A percentile compares a stretch with the other conserved stretches of the same genome.
Evolutionary conservation across 2,888 invertebrate species (phyloP).

Genomic region (Cheilosia variabilis): DNA sequence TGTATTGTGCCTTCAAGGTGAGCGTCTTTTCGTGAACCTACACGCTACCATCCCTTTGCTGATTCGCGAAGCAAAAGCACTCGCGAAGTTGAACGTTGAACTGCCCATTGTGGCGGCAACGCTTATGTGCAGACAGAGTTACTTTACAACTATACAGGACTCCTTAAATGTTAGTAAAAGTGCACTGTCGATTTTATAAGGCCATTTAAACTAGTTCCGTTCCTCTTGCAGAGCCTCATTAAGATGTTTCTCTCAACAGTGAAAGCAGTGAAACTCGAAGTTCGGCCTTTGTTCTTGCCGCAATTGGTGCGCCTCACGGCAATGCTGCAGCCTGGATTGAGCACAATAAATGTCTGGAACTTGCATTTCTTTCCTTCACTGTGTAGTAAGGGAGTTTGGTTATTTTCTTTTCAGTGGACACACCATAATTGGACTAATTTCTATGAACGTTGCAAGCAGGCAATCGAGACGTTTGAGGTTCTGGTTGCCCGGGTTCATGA

Average conservation of each 20-base stretch:
- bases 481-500: conserved; percentile 92
- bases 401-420: conserved; percentile 88
- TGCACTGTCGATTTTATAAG: not conserved
- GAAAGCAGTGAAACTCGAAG: conserved; percentile 91
- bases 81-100: conserved; percentile 92
- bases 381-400: not conserved
- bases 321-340: conserved; percentile 92
- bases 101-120: conserved; percentile 92
- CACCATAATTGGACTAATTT: conserved; percentile 92
- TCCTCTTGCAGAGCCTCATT: conserved; percentile 87
- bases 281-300: conserved; percentile 94
- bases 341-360: conserved; percentile 86
- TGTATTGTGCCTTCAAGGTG: conserved; percentile 83
- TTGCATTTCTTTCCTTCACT: conserved; percentile 34
- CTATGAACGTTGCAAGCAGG: conserved; percentile 89
- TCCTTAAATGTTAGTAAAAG: conserved; percentile 87
- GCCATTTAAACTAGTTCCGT: not conserved
- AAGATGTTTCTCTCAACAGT: conserved; percentile 90
- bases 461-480: conserved; percentile 92
- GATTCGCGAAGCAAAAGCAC: conserved; percentile 93
- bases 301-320: conserved; percentile 93
- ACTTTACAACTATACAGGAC: conserved; percentile 90
- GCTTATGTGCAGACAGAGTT: conserved; percentile 90
- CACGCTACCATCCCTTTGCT: conserved; percentile 90
- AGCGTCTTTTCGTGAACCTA: conserved; percentile 90